These are phyloP conservation scores for Parnassius orleans DNA, from an alignment of 2,888 invertebrate genomes.

Conservation along the genomic window DNA sequence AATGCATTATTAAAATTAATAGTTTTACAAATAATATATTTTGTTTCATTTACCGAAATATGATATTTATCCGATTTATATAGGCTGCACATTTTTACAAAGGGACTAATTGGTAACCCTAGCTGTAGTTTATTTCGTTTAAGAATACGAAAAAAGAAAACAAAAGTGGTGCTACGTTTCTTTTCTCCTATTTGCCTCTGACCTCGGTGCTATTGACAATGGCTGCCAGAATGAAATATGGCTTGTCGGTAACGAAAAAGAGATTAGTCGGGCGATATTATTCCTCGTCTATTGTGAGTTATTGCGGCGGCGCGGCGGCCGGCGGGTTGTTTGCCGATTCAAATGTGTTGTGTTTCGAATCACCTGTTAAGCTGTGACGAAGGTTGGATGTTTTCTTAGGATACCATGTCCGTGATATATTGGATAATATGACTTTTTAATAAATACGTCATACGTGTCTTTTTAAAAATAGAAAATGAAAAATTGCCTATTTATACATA, in stretches of 20 bases:
- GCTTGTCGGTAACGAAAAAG: constrained; percentile 73
- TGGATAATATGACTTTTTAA: constrained; percentile 15
- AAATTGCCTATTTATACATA: no score
- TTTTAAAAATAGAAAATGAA: no score
- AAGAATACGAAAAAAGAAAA: constrained; percentile 73
- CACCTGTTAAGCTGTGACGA: constrained; percentile 63
- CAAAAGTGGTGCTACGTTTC: constrained; percentile 58
- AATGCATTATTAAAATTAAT: no score
- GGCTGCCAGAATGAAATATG: constrained; percentile 80
- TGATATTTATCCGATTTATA: no score
- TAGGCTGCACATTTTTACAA: no score
- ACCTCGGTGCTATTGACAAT: constrained; percentile 78
- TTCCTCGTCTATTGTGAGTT: constrained; percentile 44
- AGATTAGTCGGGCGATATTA: constrained; percentile 76
- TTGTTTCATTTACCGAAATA: no score
- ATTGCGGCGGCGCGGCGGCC: constrained; percentile 39
- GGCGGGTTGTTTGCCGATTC: constrained; percentile 60
- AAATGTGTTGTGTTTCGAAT: constrained; percentile 59
- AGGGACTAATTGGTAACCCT: constrained; percentile 15
- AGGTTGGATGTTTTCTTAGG: constrained; percentile 61
- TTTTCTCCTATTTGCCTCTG: constrained; percentile 78
- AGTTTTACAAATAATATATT: no score
- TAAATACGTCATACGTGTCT: neutral
- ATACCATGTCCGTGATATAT: constrained; percentile 27
- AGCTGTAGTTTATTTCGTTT: constrained; percentile 66